Evolutionary conservation across 2,113 vertebrate genomes (phyloP), one percentile per base, ranked within the genome.

Genomic region (Rhipidura dahli): DNA sequence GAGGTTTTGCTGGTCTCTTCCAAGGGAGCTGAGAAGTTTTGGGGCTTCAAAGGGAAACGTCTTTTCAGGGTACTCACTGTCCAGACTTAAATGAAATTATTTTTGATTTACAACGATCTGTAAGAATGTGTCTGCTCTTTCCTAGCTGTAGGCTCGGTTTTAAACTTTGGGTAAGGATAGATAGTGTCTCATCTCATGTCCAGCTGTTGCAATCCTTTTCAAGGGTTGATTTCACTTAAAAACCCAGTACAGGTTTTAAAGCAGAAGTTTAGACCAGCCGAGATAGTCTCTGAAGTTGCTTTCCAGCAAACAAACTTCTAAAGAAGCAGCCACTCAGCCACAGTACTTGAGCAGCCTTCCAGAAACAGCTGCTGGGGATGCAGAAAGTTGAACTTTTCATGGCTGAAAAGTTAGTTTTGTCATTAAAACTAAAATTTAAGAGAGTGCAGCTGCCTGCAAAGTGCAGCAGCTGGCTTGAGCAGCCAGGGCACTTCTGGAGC

Each of bases 381-480:
- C 57, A 77, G 51, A 95, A 71, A 26, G 54, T 65, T 50, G 60
- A 81, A 71, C 37, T 93, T 71, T 91, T 94, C 69, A 75, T 79
- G 83, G 81, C 79, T 91, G 89, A 90, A 91, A 87, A 96, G 70
- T 88, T 68, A 88, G 54, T 95, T 96, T 91, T 93, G 51, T 81
- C 19, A 24, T 87, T 91, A 95, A 90, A 93, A 90, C 89, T 69
- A 77, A 87, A 80, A 78, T 95, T 92, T 94, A 96, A 91, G 88
- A 84, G 84, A 91, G 84, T 76, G 72, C 95, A 96, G 90, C 87
- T 96, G 94, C 68, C 57, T 93, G 79, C 78, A 71, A 91, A 96
- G 47, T 87, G 65, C 75, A 93, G 83, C 87, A 83, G 78, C 72
- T 90, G 93, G 47, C 64, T 92, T 84, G 51, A 93, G 66, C 75